These are phyloP conservation scores for Conus ventricosus DNA, from an alignment of 1,140 invertebrate genomes.

Conservation along the genomic window DNA sequence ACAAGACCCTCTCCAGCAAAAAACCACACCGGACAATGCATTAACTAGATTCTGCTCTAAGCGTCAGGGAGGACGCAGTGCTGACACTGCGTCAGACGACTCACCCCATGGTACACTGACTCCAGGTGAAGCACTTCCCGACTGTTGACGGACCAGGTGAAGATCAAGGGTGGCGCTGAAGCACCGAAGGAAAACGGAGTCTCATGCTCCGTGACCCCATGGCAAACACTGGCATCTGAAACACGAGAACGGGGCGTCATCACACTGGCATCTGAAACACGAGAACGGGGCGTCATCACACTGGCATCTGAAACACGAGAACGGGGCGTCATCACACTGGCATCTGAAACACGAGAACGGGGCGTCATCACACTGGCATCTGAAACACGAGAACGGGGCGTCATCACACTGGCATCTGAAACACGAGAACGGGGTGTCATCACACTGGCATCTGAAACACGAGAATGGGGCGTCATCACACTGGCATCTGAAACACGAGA, in stretches of 20 bases:
- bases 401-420: conserved; percentile 82
- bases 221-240: conserved; percentile 82
- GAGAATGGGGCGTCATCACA: too few species aligned
- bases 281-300: conserved; percentile 70
- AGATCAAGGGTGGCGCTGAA: conserved; percentile 79
- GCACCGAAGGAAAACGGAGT: conserved; percentile 77
- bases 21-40: too few species aligned
- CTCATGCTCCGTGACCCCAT: conserved; percentile 80
- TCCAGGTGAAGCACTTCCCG: conserved; percentile 71
- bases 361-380: too few species aligned
- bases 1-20: too few species aligned
- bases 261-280: conserved; percentile 72
- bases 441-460: too few species aligned
- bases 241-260: neutral
- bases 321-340: conserved; percentile 75
- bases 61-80: too few species aligned
- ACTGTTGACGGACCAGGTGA: conserved; percentile 76
- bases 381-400: too few species aligned
- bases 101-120: conserved; percentile 72
- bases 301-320: conserved; percentile 76
- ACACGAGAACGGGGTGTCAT: neutral
- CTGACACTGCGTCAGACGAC: neutral
- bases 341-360: conserved; percentile 74
- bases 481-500: conserved; percentile 76
- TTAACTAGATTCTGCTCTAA: too few species aligned